A percentile compares a stretch with the other conserved stretches of the same genome.
Conservation (phyloP, 1,140 invertebrate genomes). For the Bombus ignitus region DNA sequence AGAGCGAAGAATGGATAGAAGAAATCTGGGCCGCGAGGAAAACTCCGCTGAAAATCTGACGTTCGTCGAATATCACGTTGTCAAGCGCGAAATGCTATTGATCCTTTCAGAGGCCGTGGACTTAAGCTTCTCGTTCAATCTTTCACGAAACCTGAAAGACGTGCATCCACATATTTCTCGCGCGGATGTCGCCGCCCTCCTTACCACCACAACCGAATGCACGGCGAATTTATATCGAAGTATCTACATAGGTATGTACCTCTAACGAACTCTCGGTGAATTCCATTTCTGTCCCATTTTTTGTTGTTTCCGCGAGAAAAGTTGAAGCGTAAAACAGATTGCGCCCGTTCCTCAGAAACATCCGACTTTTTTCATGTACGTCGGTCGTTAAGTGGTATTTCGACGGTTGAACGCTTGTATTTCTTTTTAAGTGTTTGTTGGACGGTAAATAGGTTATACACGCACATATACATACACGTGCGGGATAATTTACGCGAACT, state of each 20-base stretch:
- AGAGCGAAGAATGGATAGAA: neutral
- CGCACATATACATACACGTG: neutral
- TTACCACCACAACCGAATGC: neutral
- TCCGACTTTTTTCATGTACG: no score
- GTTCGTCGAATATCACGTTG: constrained; percentile 2
- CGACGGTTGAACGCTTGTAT: neutral
- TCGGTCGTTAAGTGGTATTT: no score
- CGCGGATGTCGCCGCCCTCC: neutral
- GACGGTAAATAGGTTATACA: neutral
- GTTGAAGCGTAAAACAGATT: neutral
- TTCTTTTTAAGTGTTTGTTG: neutral
- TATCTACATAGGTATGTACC: no score
- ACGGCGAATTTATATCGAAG: neutral
- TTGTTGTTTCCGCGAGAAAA: neutral
- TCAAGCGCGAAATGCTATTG: constrained; percentile 16
- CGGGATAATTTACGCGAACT: neutral
- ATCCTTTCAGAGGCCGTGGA: neutral
- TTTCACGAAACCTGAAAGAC: neutral
- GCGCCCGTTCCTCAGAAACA: neutral
- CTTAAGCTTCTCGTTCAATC: constrained; percentile 16
- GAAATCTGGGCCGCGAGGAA: neutral
- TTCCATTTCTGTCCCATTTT: neutral
- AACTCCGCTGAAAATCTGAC: constrained; percentile 1
- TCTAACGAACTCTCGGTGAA: neutral
- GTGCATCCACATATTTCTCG: neutral